phyloP scores from a whole-genome alignment of 2,113 vertebrate genomes.

The Gymnarchus niloticus region DNA sequence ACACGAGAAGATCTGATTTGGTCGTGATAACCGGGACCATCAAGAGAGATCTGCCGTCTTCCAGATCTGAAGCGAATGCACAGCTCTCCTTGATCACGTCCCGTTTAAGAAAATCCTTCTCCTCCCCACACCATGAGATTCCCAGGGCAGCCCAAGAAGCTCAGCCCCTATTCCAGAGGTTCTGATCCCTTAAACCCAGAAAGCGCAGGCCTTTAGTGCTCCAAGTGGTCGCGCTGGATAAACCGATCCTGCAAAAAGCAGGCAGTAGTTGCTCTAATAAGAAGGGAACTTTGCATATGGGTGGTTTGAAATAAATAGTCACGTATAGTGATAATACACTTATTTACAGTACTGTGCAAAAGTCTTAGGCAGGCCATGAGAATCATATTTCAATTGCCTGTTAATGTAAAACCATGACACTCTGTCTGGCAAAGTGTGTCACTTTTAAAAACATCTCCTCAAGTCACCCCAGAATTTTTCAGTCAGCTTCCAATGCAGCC shows the following conservation, averaged over 20 bases:
- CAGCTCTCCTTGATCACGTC: slow-evolving; percentile 59
- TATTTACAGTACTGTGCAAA: too few relatives aligned
- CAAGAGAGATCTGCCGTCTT: slow-evolving; percentile 45
- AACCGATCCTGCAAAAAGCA: not conserved
- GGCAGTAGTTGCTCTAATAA: not conserved
- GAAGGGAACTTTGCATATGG: too few relatives aligned
- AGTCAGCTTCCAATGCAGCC: too few relatives aligned
- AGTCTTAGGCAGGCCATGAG: too few relatives aligned
- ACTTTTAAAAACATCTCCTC: too few relatives aligned
- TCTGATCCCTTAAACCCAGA: slow-evolving; percentile 36
- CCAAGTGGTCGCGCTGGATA: slow-evolving; percentile 25
- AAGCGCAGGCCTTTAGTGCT: slow-evolving; percentile 20
- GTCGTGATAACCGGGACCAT: slow-evolving; percentile 25
- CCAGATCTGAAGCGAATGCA: slow-evolving; percentile 49
- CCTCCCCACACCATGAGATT: slow-evolving; percentile 47
- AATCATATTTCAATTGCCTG: too few relatives aligned
- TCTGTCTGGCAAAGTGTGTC: too few relatives aligned
- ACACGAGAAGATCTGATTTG: too few relatives aligned
- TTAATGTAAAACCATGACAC: too few relatives aligned
- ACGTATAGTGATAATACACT: too few relatives aligned
- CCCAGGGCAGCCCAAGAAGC: slow-evolving; percentile 58
- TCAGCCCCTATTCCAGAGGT: slow-evolving; percentile 69
- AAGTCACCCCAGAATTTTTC: too few relatives aligned
- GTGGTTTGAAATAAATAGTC: not conserved
- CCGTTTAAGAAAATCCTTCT: slow-evolving; percentile 69